phyloP scores from a whole-genome alignment of 92 coral and sea anemone species.

The Desmophyllum pertusum region DNA sequence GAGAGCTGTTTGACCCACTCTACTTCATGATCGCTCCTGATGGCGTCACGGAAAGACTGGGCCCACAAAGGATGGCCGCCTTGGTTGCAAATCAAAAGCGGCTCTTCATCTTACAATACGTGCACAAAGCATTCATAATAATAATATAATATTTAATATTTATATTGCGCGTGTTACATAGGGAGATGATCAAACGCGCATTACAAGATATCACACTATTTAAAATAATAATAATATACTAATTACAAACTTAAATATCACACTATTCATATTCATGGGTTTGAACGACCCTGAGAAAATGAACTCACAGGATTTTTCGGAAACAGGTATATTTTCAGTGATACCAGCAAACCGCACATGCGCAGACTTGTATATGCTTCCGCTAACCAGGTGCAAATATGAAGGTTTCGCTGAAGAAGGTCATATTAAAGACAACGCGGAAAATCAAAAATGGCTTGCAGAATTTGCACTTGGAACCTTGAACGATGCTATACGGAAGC shows the following conservation, averaged over 20 bases:
- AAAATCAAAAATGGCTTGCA: constrained; percentile 62
- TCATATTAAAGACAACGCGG: constrained; percentile 53
- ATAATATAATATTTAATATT: too few species aligned
- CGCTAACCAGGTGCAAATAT: constrained; percentile 76
- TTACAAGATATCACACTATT: too few species aligned
- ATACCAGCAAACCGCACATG: constrained; percentile 78
- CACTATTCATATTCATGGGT: too few species aligned
- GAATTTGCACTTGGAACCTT: constrained; percentile 73
- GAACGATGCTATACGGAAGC: constrained; percentile 69
- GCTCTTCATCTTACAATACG: constrained; percentile 65
- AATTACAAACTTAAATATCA: too few species aligned
- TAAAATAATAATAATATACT: too few species aligned
- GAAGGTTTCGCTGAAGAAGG: constrained; percentile 64
- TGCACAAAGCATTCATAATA: constrained; percentile 82
- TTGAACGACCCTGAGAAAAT: constrained; percentile 51
- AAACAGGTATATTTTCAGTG: constrained; percentile 66
- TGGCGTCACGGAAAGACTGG: constrained; percentile 63
- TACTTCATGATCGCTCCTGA: constrained; percentile 75
- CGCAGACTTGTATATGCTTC: constrained; percentile 71
- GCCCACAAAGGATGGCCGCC: constrained; percentile 63
- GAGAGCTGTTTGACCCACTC: constrained; percentile 8
- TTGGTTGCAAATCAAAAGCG: constrained; percentile 79
- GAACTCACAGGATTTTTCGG: constrained; percentile 47
- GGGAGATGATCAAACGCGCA: too few species aligned
- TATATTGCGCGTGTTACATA: too few species aligned